phyloP scores from a whole-genome alignment of 37 sponge, comb jelly and placozoan genomes.

The Cliona cf. orientalis region DNA sequence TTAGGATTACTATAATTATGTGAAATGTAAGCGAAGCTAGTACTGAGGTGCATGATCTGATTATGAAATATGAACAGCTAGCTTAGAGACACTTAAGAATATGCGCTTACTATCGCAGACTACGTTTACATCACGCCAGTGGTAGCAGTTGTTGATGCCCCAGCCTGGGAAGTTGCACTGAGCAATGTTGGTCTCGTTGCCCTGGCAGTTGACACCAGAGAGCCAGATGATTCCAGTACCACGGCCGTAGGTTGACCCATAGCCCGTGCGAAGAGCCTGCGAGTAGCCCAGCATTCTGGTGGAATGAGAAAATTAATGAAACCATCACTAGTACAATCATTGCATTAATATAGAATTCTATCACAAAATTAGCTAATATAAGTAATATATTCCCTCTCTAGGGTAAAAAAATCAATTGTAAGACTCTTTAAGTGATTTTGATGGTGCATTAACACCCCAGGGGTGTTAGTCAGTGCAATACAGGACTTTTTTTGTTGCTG shows the following conservation, averaged over 20 bases:
- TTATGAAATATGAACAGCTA: no score
- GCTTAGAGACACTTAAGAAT: background rate
- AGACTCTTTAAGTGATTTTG: background rate
- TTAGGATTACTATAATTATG: no score
- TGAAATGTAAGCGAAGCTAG: no score
- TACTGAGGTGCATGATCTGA: no score
- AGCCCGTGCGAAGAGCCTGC: background rate
- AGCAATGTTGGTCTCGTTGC: constrained; percentile 20
- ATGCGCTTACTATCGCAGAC: background rate
- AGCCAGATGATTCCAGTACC: background rate
- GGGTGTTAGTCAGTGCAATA: background rate
- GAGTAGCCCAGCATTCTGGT: background rate
- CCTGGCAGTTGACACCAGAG: constrained; percentile 1
- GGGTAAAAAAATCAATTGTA: background rate
- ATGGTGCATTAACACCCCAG: no score
- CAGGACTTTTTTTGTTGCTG: background rate
- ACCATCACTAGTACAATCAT: background rate
- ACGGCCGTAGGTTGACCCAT: background rate
- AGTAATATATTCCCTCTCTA: background rate
- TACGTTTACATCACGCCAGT: background rate
- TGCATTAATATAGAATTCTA: background rate
- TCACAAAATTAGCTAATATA: background rate
- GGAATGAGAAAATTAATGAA: background rate
- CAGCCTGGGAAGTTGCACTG: constrained; percentile 8
- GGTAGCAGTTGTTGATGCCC: constrained; percentile 35